A percentile compares a stretch with the other conserved stretches of the same genome.
Conservation (phyloP, 1,140 invertebrate genomes). For the Dendrolimus punctatus region DNA sequence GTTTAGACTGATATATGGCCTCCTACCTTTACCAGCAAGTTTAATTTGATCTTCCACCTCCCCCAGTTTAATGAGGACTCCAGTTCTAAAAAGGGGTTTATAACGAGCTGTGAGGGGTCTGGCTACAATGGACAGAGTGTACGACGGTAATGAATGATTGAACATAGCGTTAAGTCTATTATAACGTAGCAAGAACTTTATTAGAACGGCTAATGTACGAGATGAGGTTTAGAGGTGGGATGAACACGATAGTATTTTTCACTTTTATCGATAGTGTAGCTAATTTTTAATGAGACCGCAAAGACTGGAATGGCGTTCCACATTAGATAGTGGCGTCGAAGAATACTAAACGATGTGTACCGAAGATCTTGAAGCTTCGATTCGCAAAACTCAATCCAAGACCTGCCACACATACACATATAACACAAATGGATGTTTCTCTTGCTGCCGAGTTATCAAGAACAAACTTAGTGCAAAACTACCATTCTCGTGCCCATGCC, state of each 20-base stretch:
- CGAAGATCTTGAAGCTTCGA: too few species aligned
- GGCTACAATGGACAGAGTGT: conserved; percentile 36
- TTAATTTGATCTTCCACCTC: conserved; percentile 18
- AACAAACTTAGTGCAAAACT: too few species aligned
- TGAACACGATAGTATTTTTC: conserved; percentile 7
- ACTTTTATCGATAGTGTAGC: not conserved
- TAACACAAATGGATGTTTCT: too few species aligned
- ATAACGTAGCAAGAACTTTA: conserved; percentile 61
- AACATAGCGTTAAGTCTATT: conserved; percentile 64
- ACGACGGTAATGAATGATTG: conserved; percentile 57
- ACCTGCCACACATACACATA: too few species aligned
- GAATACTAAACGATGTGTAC: too few species aligned
- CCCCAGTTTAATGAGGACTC: conserved; percentile 17
- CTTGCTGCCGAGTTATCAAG: too few species aligned
- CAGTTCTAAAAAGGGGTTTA: conserved; percentile 19
- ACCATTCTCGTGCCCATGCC: too few species aligned
- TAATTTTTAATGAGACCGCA: not conserved
- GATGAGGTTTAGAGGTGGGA: not conserved
- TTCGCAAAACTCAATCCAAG: too few species aligned
- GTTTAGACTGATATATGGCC: conserved; percentile 47
- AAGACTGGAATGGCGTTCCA: too few species aligned
- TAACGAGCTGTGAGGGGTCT: conserved; percentile 31
- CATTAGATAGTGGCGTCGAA: too few species aligned
- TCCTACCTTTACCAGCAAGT: conserved; percentile 20
- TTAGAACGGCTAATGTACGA: conserved; percentile 52